phyloP scores from a whole-genome alignment of 2,888 invertebrate genomes.

The Nemotelus nigrinus region DNA sequence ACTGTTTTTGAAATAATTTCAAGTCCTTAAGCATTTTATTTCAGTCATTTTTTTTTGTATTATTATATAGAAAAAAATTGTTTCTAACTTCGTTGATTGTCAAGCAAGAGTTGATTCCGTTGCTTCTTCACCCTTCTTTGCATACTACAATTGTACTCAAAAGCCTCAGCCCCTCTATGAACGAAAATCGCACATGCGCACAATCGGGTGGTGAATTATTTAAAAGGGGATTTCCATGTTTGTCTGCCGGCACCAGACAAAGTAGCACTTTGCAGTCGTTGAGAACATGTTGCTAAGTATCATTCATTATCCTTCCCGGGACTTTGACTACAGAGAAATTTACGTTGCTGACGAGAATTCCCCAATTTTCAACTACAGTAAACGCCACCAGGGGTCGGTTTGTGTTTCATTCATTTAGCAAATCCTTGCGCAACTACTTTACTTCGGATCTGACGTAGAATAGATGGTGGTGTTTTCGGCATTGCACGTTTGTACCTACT shows the following conservation, averaged over 20 bases:
- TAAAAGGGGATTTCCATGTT: not conserved
- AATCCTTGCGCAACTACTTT: slow-evolving; percentile 27
- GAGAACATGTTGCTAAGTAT: slow-evolving; percentile 20
- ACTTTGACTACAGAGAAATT: not conserved
- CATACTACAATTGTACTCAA: slow-evolving; percentile 14
- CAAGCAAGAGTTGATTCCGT: too few relatives aligned
- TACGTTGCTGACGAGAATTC: slow-evolving; percentile 19
- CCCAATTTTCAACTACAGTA: slow-evolving; percentile 19
- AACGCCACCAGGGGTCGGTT: slow-evolving; percentile 4
- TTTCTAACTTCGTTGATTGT: too few relatives aligned
- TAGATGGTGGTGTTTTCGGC: not conserved
- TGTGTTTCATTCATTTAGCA: slow-evolving; percentile 21
- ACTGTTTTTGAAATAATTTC: too few relatives aligned
- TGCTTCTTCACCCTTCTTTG: too few relatives aligned
- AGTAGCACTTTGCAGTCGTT: not conserved
- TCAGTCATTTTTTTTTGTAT: too few relatives aligned
- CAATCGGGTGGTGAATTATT: not conserved
- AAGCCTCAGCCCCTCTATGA: not conserved
- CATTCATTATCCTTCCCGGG: not conserved
- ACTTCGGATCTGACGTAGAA: not conserved
- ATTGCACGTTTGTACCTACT: too few relatives aligned
- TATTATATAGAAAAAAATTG: too few relatives aligned
- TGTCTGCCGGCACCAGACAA: not conserved
- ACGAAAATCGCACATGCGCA: not conserved
- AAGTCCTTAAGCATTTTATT: too few relatives aligned